Evolutionary conservation across 2,797 vertebrate genomes (phyloP).

Genomic region (Microctenopoma steveboyesi): DNA sequence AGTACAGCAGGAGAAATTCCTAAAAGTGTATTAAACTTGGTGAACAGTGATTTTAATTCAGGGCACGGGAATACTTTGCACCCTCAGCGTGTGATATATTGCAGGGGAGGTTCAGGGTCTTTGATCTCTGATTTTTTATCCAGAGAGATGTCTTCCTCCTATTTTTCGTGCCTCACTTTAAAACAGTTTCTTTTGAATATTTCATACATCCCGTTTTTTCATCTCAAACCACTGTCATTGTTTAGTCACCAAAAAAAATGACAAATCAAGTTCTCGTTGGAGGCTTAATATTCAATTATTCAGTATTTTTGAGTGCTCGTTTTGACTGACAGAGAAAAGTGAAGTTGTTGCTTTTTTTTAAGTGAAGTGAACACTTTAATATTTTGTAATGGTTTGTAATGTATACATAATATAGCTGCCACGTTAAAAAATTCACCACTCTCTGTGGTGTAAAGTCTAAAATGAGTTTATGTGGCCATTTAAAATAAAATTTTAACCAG

Average conservation of each 20-base stretch:
- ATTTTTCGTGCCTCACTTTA: conserved; percentile 43
- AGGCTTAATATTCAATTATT: conserved; percentile 63
- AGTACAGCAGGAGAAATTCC: conserved; percentile 4
- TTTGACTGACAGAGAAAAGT: conserved; percentile 41
- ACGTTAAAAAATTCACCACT: not conserved
- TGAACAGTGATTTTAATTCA: conserved; percentile 39
- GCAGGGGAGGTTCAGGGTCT: conserved; percentile 37
- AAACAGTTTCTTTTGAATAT: conserved; percentile 62
- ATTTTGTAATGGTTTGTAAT: conserved; percentile 33
- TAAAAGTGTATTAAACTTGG: conserved; percentile 19
- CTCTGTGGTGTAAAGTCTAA: not conserved
- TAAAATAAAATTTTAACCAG: not conserved
- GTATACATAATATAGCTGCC: conserved; percentile 22
- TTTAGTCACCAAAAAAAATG: conserved; percentile 63
- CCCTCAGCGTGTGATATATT: conserved; percentile 52
- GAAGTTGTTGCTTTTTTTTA: conserved; percentile 22
- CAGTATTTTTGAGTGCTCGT: conserved; percentile 23
- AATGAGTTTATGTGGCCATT: not conserved
- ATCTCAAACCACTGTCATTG: conserved; percentile 54
- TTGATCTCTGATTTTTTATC: conserved; percentile 66
- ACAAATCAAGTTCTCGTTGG: conserved; percentile 56
- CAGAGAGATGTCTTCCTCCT: conserved; percentile 48
- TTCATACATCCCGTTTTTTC: conserved; percentile 40
- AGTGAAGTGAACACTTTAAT: conserved; percentile 14
- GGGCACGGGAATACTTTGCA: conserved; percentile 46